Evolutionary conservation across 2,797 vertebrate species (phyloP), one percentile per base, ranked within the genome.

Genomic region (Ctenosaura bakeri): DNA sequence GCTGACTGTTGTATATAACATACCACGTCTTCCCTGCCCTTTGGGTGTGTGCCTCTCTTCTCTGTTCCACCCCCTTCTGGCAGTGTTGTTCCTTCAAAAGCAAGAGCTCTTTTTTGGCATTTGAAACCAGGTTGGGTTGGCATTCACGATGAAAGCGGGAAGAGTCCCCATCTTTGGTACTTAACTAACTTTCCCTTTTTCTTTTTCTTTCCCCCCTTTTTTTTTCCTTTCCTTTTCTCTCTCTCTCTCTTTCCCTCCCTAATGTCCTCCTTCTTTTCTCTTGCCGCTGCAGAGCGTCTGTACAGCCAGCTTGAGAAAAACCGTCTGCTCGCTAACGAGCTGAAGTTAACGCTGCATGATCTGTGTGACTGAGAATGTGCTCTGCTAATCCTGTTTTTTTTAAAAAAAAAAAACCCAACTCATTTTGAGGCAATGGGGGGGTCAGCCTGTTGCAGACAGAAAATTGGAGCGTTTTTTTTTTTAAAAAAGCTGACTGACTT

Each of bases 271-370:
- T 81, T 92, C 92, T 88, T 94, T 88, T 88, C 82, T 38, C 10
- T 92, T 13, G 64, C 96, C 89, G 94, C 96, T 94, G 94, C 97
- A 97, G 97, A 98, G 95, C 94, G 85, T 90, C 97, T 98, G 93
- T 97, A 97, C 97, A 97, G 96, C 96, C 97, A 98, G 92, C 97
- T 97, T 95, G 97, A 97, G 96, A 97, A 95, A 97, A 98, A 97
- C 95, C 96, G 94, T n/a, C 96, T 97, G 96, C 97, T 97, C 94
- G 96, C 97, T 96, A 97, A 96, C 22, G 97, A 98, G 96, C 95
- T 97, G 97, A 97, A 97, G 96, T 95, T 97, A 96, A 97, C 95
- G 91, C 97, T 98, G 96, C 97, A 97, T 94, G 97, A 97, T 97
- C 97, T 97, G 80, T 97, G 97, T 97, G 97, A 97, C 95, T 97